phyloP scores from a whole-genome alignment of 2,888 invertebrate species.

The Amblyjoppa proteus region DNA sequence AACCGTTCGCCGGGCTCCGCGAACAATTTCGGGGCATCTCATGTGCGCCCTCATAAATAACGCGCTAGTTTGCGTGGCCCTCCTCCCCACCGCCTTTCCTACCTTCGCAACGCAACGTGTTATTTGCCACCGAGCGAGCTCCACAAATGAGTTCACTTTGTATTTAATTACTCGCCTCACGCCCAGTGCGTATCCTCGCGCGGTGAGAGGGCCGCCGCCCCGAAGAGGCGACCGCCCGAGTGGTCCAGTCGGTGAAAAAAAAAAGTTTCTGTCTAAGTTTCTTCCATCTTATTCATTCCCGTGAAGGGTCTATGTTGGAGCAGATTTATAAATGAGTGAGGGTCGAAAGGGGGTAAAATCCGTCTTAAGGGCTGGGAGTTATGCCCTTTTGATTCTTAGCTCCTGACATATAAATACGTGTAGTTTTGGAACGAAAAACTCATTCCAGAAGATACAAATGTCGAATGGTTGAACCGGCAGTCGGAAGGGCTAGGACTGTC shows the following conservation, averaged over 20 bases:
- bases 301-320: background rate
- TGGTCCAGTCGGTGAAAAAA: slow-evolving; percentile 30
- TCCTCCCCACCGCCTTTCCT: no score
- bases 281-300: slow-evolving; percentile 20
- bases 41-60: slow-evolving; percentile 80
- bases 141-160: slow-evolving; percentile 84
- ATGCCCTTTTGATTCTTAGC: no score
- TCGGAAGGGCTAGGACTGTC: slow-evolving; percentile 5
- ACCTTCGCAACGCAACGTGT: slow-evolving; percentile 76
- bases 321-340: background rate
- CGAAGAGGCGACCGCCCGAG: slow-evolving; percentile 36
- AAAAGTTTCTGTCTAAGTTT: slow-evolving; percentile 36
- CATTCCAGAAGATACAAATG: slow-evolving; percentile 15
- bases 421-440: slow-evolving; percentile 28
- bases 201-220: slow-evolving; percentile 66
- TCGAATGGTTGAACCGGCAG: background rate
- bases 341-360: background rate
- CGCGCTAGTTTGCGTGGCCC: slow-evolving; percentile 73
- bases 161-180: slow-evolving; percentile 84
- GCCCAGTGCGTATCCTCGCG: slow-evolving; percentile 81
- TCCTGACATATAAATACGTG: no score
- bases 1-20: background rate
- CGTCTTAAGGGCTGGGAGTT: no score
- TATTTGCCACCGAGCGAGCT: slow-evolving; percentile 83
- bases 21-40: slow-evolving; percentile 24